Conservation (phyloP, 2,113 vertebrate species). For the Mobula birostris region DNA sequence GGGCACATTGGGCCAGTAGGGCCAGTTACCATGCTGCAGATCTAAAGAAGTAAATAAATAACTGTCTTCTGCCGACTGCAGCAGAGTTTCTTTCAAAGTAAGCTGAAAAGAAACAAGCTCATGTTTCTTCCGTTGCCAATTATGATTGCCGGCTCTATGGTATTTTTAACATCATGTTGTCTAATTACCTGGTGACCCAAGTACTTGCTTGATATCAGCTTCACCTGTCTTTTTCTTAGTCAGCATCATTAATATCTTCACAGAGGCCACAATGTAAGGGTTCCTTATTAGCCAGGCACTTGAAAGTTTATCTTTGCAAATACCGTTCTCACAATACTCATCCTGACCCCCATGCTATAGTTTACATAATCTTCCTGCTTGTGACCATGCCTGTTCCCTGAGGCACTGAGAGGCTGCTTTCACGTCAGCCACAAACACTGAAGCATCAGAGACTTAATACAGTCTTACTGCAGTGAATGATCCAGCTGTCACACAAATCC, state of each 20-base stretch:
- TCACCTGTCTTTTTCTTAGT: neutral
- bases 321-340: constrained; percentile 46
- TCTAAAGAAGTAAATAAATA: no score
- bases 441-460: constrained; percentile 24
- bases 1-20: no score
- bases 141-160: no score
- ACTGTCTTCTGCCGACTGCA: neutral
- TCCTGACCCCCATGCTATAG: neutral
- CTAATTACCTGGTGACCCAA: neutral
- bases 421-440: constrained; percentile 39
- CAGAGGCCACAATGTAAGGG: constrained; percentile 42
- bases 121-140: neutral
- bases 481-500: constrained; percentile 23
- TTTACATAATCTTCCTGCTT: constrained; percentile 35
- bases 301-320: constrained; percentile 43
- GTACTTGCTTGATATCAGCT: neutral
- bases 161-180: neutral
- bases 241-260: neutral
- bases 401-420: constrained; percentile 40
- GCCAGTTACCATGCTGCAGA: no score
- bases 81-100: neutral
- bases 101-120: neutral
- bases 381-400: constrained; percentile 38
- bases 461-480: constrained; percentile 30
- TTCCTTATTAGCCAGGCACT: constrained; percentile 47